phyloP scores from a whole-genome alignment of 2,113 vertebrate species.

The Lagopus leucura region DNA sequence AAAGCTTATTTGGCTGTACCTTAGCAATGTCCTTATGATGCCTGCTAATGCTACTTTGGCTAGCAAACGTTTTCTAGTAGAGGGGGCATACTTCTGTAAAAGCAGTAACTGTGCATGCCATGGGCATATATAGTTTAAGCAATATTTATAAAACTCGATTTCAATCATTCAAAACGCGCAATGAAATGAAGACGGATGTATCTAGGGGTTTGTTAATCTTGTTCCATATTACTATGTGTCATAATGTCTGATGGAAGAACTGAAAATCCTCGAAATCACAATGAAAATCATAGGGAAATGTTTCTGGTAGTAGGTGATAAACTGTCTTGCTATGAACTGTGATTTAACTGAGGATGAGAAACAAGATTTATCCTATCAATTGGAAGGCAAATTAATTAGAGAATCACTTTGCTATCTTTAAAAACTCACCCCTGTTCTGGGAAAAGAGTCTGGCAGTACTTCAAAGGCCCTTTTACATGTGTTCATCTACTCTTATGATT shows the following conservation, averaged over 20 bases:
- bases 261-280: neutral
- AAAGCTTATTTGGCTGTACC: constrained; percentile 3
- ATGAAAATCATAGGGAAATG: neutral
- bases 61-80: neutral
- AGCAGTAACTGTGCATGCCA: neutral
- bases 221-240: neutral
- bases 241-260: neutral
- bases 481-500: neutral
- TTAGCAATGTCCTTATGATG: neutral
- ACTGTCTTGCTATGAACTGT: neutral
- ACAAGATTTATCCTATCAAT: neutral
- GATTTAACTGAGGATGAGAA: neutral
- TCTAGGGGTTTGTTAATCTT: neutral
- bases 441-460: neutral
- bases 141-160: neutral
- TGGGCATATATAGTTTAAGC: neutral
- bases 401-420: neutral
- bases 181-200: neutral
- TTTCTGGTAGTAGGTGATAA: neutral
- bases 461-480: neutral
- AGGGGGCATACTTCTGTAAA: neutral
- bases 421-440: neutral
- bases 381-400: neutral
- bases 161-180: neutral
- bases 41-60: neutral